Conservation (phyloP, 2,797 vertebrate species). For the Acestrorhynchus altus region DNA sequence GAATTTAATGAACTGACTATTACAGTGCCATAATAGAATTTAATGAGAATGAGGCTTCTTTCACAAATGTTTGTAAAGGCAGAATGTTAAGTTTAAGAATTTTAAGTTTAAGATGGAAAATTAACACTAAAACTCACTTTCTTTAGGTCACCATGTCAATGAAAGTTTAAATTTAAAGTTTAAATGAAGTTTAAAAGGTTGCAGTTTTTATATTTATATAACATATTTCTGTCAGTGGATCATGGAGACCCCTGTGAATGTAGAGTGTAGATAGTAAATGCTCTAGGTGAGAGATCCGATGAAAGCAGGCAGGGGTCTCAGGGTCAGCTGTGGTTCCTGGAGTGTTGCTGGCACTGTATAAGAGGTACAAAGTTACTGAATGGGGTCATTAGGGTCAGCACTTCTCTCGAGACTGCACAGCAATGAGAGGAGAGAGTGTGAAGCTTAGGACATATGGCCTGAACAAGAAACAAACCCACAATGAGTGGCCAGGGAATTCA, state of each 20-base stretch:
- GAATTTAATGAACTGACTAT: no score
- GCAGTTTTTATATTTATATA: neutral
- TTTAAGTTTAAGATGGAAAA: no score
- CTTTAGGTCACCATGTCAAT: no score
- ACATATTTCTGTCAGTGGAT: neutral
- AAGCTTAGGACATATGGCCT: slow-evolving; percentile 68
- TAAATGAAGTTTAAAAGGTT: no score
- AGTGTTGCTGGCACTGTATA: slow-evolving; percentile 59
- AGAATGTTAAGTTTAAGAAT: no score
- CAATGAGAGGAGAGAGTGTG: slow-evolving; percentile 62
- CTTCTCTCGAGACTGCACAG: slow-evolving; percentile 64
- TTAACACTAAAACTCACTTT: no score
- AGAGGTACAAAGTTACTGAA: slow-evolving; percentile 64
- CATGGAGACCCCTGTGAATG: slow-evolving; percentile 2
- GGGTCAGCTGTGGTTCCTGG: slow-evolving; percentile 63
- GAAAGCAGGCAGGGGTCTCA: slow-evolving; percentile 59
- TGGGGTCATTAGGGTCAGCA: slow-evolving; percentile 64
- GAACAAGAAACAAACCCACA: slow-evolving; percentile 51
- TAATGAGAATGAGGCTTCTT: no score
- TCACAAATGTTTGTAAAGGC: no score
- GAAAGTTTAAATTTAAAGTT: no score
- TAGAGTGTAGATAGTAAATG: slow-evolving; percentile 46
- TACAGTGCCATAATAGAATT: no score
- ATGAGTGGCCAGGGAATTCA: slow-evolving; percentile 65
- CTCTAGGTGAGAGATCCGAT: slow-evolving; percentile 55